phyloP scores from a whole-genome alignment of 2,113 vertebrate species.

The Daboia siamensis region DNA sequence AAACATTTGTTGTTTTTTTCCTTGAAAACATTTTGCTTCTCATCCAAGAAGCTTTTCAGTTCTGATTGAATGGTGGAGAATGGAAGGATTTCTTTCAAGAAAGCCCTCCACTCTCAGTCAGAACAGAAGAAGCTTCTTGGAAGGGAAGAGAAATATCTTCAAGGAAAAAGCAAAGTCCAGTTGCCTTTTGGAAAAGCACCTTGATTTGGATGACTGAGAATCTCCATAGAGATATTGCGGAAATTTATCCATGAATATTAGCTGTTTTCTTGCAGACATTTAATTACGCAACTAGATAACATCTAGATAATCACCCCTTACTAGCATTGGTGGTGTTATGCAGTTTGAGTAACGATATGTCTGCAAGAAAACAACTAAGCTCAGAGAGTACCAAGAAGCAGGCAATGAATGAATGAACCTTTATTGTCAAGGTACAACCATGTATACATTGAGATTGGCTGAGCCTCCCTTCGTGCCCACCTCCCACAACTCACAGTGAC shows the following conservation, averaged over 20 bases:
- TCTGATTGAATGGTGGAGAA: neutral
- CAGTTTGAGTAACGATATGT: neutral
- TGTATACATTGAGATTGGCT: too few relatives aligned
- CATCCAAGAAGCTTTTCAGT: neutral
- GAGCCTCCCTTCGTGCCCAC: too few relatives aligned
- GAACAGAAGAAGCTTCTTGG: neutral
- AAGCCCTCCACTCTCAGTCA: neutral
- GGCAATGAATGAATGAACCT: too few relatives aligned
- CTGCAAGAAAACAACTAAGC: neutral
- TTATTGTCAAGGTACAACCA: too few relatives aligned
- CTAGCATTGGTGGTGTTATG: neutral
- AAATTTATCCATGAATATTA: conserved; percentile 52
- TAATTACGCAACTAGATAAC: neutral
- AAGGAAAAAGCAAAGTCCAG: too few relatives aligned
- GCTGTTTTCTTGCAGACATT: conserved; percentile 4
- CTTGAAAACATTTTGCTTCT: neutral
- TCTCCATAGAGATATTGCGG: conserved; percentile 31
- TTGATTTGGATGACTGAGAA: neutral
- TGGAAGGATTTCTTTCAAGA: neutral
- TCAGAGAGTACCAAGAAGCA: too few relatives aligned
- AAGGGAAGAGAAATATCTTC: neutral
- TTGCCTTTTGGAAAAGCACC: neutral
- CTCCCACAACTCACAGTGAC: too few relatives aligned
- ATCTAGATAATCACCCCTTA: neutral
- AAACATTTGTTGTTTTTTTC: conserved; percentile 3